Conservation (phyloP, 2,797 vertebrate genomes). For the Sebastes flavidus region DNA sequence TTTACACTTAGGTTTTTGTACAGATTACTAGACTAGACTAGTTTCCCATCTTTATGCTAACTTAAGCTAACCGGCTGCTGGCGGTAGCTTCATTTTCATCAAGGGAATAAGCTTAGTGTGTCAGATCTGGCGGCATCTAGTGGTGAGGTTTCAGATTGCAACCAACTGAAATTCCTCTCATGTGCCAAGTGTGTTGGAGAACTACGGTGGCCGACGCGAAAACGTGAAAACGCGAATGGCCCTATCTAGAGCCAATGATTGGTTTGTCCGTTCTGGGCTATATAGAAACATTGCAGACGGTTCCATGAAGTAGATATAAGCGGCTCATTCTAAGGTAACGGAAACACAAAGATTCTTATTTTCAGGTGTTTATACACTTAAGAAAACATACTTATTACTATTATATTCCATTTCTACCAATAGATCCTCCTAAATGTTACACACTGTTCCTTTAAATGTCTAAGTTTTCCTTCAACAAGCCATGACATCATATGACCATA, state of each 20-base stretch:
- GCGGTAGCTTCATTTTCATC: not conserved
- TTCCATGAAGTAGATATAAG: too few relatives aligned
- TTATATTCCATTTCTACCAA: too few relatives aligned
- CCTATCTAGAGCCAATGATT: too few relatives aligned
- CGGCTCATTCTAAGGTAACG: too few relatives aligned
- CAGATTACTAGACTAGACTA: not conserved
- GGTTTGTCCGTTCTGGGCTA: too few relatives aligned
- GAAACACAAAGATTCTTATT: too few relatives aligned
- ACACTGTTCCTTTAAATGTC: not conserved
- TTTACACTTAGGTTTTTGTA: too few relatives aligned
- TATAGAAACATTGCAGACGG: too few relatives aligned
- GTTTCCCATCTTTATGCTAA: not conserved
- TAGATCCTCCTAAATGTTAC: too few relatives aligned
- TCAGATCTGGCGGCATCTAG: not conserved
- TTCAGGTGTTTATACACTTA: too few relatives aligned
- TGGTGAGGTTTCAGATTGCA: not conserved
- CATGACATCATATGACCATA: not conserved
- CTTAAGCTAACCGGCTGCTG: not conserved
- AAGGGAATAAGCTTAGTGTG: not conserved
- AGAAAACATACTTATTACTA: too few relatives aligned
- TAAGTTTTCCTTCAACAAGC: not conserved
- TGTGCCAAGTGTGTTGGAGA: not conserved
- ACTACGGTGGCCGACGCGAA: not conserved
- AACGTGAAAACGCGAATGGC: too few relatives aligned
- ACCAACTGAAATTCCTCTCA: not conserved